Evolutionary conservation across 2,113 vertebrate genomes (phyloP).

Genomic region (Hoplias malabaricus): DNA sequence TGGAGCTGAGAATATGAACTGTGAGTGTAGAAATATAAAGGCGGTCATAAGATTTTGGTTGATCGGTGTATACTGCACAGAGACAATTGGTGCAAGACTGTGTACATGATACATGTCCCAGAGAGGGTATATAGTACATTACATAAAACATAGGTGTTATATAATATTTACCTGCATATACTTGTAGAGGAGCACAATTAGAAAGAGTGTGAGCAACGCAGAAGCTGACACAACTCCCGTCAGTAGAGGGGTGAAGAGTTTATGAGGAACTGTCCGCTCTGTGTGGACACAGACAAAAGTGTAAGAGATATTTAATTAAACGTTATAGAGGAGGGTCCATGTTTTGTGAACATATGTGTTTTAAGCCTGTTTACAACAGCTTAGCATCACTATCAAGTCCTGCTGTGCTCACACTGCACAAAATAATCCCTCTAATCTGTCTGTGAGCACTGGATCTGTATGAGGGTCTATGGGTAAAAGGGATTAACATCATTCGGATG

Average conservation of each 20-base stretch:
- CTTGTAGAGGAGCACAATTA: slow-evolving; percentile 87
- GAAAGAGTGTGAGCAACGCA: slow-evolving; percentile 79
- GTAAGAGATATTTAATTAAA: neutral
- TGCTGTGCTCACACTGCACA: slow-evolving; percentile 65
- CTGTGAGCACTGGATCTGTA: slow-evolving; percentile 46
- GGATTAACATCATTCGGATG: slow-evolving; percentile 29
- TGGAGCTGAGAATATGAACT: too few relatives aligned
- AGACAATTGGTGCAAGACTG: too few relatives aligned
- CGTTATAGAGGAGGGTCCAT: slow-evolving; percentile 17
- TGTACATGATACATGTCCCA: too few relatives aligned
- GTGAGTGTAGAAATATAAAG: too few relatives aligned
- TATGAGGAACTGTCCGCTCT: slow-evolving; percentile 85
- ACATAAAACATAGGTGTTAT: neutral
- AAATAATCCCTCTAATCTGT: slow-evolving; percentile 67
- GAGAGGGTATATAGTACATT: too few relatives aligned
- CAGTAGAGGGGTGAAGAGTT: slow-evolving; percentile 91
- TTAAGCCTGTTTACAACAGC: slow-evolving; percentile 40
- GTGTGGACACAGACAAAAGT: slow-evolving; percentile 36
- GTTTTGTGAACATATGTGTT: slow-evolving; percentile 51
- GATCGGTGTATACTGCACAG: too few relatives aligned
- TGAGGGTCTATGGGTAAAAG: slow-evolving; percentile 37
- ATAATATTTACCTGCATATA: slow-evolving; percentile 84
- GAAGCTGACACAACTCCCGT: slow-evolving; percentile 84
- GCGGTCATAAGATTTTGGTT: too few relatives aligned
- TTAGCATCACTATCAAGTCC: slow-evolving; percentile 66